Percentiles rank a stretch among this genome's conserved stretches.
Conservation (phyloP, 2,797 vertebrate species). For the Labeo calbasu region DNA sequence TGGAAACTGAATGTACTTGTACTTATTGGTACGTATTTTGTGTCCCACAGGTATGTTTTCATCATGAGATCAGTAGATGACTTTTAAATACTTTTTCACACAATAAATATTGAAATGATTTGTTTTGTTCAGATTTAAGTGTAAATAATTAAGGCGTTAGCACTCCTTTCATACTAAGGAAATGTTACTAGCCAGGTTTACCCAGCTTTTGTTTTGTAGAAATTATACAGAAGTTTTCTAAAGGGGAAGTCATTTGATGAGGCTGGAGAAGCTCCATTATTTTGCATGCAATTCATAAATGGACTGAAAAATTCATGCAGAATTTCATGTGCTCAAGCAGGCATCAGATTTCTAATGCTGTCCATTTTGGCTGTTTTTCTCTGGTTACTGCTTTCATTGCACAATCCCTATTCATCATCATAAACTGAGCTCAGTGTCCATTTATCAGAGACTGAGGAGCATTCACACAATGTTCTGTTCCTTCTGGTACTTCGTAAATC, state of each 20-base stretch:
- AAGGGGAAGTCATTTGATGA: not conserved
- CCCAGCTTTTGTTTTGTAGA: not conserved
- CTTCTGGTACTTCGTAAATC: slow-evolving; percentile 47
- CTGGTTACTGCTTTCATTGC: slow-evolving; percentile 67
- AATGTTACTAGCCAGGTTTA: not conserved
- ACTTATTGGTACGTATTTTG: too few relatives aligned
- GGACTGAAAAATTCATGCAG: slow-evolving; percentile 54
- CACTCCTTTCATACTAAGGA: not conserved
- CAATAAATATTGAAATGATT: too few relatives aligned
- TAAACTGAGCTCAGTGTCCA: slow-evolving; percentile 78
- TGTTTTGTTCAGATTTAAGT: too few relatives aligned
- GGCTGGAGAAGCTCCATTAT: slow-evolving; percentile 13
- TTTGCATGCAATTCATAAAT: slow-evolving; percentile 41
- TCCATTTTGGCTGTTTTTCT: slow-evolving; percentile 64
- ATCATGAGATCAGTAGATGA: too few relatives aligned
- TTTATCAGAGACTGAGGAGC: slow-evolving; percentile 74
- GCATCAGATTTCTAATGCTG: slow-evolving; percentile 72
- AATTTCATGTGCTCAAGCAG: slow-evolving; percentile 67
- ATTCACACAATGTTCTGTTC: slow-evolving; percentile 62
- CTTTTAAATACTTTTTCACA: too few relatives aligned
- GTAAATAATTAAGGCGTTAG: too few relatives aligned
- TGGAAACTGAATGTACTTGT: too few relatives aligned
- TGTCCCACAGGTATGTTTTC: too few relatives aligned
- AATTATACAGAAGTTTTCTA: not conserved
- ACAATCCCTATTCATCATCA: slow-evolving; percentile 82